A percentile compares a stretch with the other conserved stretches of the same genome.
These are phyloP conservation scores for Hydractinia symbiolongicarpus DNA, from an alignment of 30 jellyfish, hydroid and myxozoan species.

Conservation along the genomic window DNA sequence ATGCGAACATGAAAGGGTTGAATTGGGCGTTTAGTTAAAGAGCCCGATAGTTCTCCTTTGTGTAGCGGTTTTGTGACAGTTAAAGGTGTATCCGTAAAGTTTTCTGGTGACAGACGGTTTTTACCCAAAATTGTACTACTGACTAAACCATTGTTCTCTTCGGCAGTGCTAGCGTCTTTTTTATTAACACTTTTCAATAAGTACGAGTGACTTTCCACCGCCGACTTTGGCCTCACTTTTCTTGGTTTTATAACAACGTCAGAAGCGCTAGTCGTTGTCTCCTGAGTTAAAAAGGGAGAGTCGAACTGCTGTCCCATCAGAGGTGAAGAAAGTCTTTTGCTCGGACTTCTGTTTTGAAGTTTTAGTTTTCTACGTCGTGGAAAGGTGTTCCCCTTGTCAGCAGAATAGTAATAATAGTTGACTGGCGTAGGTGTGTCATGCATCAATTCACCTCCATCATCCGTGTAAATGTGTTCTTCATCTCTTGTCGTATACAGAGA, in stretches of 20 bases:
- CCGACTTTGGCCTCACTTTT: slow-evolving; percentile 10
- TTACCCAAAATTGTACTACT: neutral
- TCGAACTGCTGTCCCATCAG: slow-evolving; percentile 24
- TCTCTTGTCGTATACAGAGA: neutral
- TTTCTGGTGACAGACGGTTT: neutral
- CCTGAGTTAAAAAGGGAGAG: neutral
- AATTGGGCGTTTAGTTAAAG: neutral
- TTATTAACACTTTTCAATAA: slow-evolving; percentile 6
- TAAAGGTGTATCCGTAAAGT: neutral
- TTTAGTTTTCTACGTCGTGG: slow-evolving; percentile 16
- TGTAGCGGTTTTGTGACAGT: slow-evolving; percentile 4
- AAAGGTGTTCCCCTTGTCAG: slow-evolving; percentile 33
- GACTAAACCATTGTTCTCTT: slow-evolving; percentile 7
- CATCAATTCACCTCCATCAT: neutral
- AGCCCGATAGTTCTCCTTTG: slow-evolving; percentile 5
- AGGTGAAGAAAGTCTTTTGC: neutral
- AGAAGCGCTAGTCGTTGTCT: neutral
- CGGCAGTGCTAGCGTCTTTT: neutral
- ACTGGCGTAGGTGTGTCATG: neutral
- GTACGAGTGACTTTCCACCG: slow-evolving; percentile 14
- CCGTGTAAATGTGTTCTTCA: neutral
- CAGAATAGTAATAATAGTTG: slow-evolving; percentile 7
- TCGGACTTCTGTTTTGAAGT: neutral
- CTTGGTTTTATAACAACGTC: neutral
- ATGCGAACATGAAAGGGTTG: neutral